Evolutionary conservation across 2,888 invertebrate genomes (phyloP).

Genomic region (Phytoseiulus persimilis): DNA sequence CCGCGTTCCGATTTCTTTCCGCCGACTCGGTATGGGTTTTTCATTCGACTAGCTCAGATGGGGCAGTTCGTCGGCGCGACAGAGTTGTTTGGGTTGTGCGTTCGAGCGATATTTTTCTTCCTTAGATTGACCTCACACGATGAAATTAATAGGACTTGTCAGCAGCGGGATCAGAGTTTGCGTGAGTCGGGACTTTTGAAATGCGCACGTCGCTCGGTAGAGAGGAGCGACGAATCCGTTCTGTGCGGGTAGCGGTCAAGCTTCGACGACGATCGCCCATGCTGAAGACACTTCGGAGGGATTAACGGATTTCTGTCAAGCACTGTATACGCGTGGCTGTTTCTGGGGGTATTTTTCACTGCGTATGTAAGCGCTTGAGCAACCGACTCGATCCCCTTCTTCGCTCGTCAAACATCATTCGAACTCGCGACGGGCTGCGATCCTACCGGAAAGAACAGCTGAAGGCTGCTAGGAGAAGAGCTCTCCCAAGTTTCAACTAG

Average conservation of each 20-base stretch:
- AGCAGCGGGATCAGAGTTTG: neutral
- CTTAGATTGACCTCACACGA: conserved; percentile 5
- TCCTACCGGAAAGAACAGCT: too few relatives aligned
- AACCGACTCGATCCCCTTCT: neutral
- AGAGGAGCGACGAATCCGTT: neutral
- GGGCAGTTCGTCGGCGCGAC: too few relatives aligned
- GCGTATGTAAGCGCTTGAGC: neutral
- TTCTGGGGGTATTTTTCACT: neutral
- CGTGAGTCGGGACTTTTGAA: neutral
- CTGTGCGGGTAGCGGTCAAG: neutral
- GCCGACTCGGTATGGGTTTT: too few relatives aligned
- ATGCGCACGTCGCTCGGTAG: neutral
- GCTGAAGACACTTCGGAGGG: neutral
- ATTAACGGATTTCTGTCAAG: neutral
- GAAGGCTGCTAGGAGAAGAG: too few relatives aligned
- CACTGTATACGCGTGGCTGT: neutral
- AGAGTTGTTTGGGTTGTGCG: neutral
- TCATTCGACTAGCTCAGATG: too few relatives aligned
- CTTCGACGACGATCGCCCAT: neutral
- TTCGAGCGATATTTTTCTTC: neutral
- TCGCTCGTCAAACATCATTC: neutral
- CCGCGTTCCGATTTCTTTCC: neutral
- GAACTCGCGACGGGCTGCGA: neutral
- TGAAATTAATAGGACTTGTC: conserved; percentile 5
- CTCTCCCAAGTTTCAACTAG: too few relatives aligned